These are phyloP conservation scores for Corydoras maculifer DNA, from an alignment of 2,113 vertebrate species.

Conservation along the genomic window DNA sequence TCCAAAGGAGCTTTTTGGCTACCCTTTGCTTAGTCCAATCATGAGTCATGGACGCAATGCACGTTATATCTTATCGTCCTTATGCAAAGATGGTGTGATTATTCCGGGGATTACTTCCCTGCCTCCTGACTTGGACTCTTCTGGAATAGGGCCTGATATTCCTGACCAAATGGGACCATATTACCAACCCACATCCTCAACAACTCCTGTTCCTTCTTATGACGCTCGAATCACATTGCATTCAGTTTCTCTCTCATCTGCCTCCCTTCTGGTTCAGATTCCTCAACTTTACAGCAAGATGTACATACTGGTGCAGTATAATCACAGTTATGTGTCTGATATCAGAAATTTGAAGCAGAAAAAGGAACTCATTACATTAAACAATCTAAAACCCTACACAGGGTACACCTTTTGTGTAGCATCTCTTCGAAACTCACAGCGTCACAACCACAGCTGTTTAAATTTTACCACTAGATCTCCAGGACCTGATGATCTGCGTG, in stretches of 20 bases:
- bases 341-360: constrained; percentile 84
- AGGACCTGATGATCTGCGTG: constrained; percentile 67
- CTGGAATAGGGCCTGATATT: constrained; percentile 72
- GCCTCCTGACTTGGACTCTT: constrained; percentile 72
- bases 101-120: constrained; percentile 77
- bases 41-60: constrained; percentile 85
- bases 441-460: constrained; percentile 93
- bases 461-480: constrained; percentile 80
- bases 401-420: constrained; percentile 94
- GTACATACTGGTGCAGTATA: constrained; percentile 91
- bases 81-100: constrained; percentile 80
- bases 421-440: constrained; percentile 83
- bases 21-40: constrained; percentile 80
- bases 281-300: constrained; percentile 92
- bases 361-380: constrained; percentile 77
- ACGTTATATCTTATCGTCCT: constrained; percentile 78
- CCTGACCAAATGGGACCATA: constrained; percentile 74
- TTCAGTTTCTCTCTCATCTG: constrained; percentile 74
- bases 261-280: constrained; percentile 84
- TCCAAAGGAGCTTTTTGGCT: constrained; percentile 80
- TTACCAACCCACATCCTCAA: constrained; percentile 76
- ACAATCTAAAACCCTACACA: constrained; percentile 80
- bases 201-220: constrained; percentile 74
- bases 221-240: constrained; percentile 84
- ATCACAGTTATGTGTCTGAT: constrained; percentile 79